Evolutionary conservation across 2,888 invertebrate genomes (phyloP).

Genomic region (Cephus pulcher): DNA sequence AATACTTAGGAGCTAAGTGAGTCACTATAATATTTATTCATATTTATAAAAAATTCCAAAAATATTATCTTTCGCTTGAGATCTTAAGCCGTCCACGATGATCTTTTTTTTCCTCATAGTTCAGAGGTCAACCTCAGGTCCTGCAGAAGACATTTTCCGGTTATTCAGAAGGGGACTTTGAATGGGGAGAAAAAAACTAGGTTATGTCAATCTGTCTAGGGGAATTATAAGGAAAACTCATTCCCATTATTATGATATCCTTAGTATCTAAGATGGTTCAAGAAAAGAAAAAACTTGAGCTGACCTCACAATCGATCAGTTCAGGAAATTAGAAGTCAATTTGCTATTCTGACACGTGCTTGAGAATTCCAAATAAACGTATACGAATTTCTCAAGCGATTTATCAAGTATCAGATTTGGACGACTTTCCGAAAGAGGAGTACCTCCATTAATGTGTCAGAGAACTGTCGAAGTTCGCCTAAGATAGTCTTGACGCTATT

Average conservation of each 20-base stretch:
- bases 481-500: neutral
- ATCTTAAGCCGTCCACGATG: neutral
- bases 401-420: too few relatives aligned
- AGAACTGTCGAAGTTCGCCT: neutral
- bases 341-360: neutral
- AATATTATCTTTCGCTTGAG: neutral
- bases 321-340: neutral
- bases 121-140: too few relatives aligned
- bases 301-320: neutral
- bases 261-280: slow-evolving; percentile 15
- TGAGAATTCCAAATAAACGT: neutral
- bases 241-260: neutral
- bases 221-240: slow-evolving; percentile 15
- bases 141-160: neutral
- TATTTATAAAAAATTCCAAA: neutral
- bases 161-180: neutral
- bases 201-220: neutral
- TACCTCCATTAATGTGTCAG: neutral
- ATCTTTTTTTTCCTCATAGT: neutral
- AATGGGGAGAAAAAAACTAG: neutral
- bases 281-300: neutral
- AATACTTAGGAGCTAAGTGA: neutral
- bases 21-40: neutral
- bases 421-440: neutral
- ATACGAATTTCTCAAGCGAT: too few relatives aligned